These are phyloP conservation scores for Branchinecta lynchi DNA, from an alignment of 1,140 invertebrate genomes.

Conservation along the genomic window DNA sequence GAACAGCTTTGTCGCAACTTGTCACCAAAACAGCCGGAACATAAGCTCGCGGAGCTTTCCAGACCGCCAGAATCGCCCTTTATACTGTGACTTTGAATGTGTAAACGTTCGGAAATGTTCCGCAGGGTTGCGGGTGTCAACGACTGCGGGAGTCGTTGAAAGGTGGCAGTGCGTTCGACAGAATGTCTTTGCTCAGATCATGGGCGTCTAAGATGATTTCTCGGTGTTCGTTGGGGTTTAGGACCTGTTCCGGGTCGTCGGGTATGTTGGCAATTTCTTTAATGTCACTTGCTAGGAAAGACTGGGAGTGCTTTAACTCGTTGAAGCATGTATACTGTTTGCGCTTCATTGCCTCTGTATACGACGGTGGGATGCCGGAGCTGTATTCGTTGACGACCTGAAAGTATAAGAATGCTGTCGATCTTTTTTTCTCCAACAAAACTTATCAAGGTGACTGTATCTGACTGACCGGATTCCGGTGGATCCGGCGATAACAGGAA, in stretches of 20 bases:
- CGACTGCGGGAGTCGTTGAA: not conserved
- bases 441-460: too few relatives aligned
- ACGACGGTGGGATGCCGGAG: not conserved
- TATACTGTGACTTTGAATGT: too few relatives aligned
- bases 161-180: not conserved
- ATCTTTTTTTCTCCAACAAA: too few relatives aligned
- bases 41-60: too few relatives aligned
- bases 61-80: too few relatives aligned
- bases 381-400: not conserved
- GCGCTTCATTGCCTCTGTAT: not conserved
- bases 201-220: constrained; percentile 7
- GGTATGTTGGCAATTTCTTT: not conserved
- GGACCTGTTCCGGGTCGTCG: not conserved
- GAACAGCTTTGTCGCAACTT: too few relatives aligned
- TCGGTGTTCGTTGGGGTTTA: not conserved
- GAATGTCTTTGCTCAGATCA: not conserved
- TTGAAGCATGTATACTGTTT: not conserved
- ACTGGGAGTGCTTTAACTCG: not conserved
- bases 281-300: not conserved
- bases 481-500: too few relatives aligned
- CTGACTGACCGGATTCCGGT: too few relatives aligned
- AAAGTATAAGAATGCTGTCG: not conserved
- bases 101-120: too few relatives aligned
- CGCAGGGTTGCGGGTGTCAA: too few relatives aligned
- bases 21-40: too few relatives aligned